These are phyloP conservation scores for Leptopilina syphax DNA, from an alignment of 2,888 invertebrate species.

Conservation along the genomic window DNA sequence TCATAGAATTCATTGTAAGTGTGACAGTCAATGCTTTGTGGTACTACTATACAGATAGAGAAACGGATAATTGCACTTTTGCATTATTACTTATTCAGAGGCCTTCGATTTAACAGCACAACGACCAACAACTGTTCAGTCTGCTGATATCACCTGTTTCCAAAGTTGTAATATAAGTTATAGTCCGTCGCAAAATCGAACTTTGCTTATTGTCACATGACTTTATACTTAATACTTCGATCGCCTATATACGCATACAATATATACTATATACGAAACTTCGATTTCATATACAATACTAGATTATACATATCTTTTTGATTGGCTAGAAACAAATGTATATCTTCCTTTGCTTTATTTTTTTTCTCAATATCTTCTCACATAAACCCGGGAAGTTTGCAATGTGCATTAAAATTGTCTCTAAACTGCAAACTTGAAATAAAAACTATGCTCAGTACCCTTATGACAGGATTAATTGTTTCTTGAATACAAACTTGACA, in stretches of 20 bases:
- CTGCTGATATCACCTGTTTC: slow-evolving; percentile 5
- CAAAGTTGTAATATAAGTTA: slow-evolving; percentile 5
- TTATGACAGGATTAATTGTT: too few relatives aligned
- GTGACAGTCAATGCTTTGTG: background rate
- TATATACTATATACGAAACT: background rate
- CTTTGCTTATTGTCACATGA: slow-evolving; percentile 12
- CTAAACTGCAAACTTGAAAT: too few relatives aligned
- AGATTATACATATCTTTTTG: too few relatives aligned
- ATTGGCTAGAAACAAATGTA: too few relatives aligned
- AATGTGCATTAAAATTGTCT: too few relatives aligned
- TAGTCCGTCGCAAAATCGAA: background rate
- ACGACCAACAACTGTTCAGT: slow-evolving; percentile 25
- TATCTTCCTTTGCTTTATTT: too few relatives aligned
- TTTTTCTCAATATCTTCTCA: too few relatives aligned
- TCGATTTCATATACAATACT: background rate
- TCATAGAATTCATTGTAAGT: background rate
- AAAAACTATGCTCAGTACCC: too few relatives aligned
- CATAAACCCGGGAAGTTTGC: too few relatives aligned
- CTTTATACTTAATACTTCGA: slow-evolving; percentile 24
- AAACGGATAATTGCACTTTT: slow-evolving; percentile 30
- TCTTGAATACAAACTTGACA: too few relatives aligned
- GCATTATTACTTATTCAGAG: slow-evolving; percentile 38
- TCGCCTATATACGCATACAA: background rate
- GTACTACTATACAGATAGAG: background rate
- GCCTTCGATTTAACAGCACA: slow-evolving; percentile 30